Base-by-base conservation (phyloP, 2,113 vertebrate species). In the Tenebrosternarchus preto region DNA sequence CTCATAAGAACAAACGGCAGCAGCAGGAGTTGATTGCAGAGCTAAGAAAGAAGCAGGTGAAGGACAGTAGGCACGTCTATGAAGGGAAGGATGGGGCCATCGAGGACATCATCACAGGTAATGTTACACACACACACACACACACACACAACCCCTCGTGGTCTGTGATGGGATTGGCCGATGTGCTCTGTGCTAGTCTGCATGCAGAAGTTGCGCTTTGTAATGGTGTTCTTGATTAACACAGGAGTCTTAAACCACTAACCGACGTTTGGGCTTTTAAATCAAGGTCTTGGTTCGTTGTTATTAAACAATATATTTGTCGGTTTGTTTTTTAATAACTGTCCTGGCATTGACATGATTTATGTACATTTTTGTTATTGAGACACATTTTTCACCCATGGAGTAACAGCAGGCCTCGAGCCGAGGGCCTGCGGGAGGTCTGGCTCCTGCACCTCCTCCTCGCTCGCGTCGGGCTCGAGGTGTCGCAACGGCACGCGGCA, bases 61-160 rank as follows among this genome's bases (percentile, higher is more conserved):
- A 99, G 91, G 96, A 98, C 85, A 97, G 96, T 85, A 93, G 96
- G 27, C 95, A 96, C 0, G 96, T 99, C 76, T 99, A 99, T 0
- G 96, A 99, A 84, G 97, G 96, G 87, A 99, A 99, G 89, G 97
- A 99, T 0, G 97, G 97, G 29, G 94, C 97, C 81, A 98, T 99
- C 3, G 97, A 99, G 85, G 96, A 98, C 92, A 99, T 99, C 82
- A 99, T 99, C 90, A 98, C 96, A 20, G 97, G 97, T 99, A 93
- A 86, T 36, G 3, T 36, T 12, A 68, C 63, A 46, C 25, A 61
- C 31, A 64, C 24, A 7, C 24, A 24, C 53, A 69, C 69, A 64
- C 20, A 84, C 39, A 80, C 61, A 80, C 55, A 69, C 25, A 43
- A 39, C 70, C 36, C 33, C 33, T 68, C 78, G 63, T 84, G 64